These are phyloP conservation scores for Bolinopsis microptera DNA, from an alignment of 37 sponge, comb jelly and placozoan species.

Conservation along the genomic window DNA sequence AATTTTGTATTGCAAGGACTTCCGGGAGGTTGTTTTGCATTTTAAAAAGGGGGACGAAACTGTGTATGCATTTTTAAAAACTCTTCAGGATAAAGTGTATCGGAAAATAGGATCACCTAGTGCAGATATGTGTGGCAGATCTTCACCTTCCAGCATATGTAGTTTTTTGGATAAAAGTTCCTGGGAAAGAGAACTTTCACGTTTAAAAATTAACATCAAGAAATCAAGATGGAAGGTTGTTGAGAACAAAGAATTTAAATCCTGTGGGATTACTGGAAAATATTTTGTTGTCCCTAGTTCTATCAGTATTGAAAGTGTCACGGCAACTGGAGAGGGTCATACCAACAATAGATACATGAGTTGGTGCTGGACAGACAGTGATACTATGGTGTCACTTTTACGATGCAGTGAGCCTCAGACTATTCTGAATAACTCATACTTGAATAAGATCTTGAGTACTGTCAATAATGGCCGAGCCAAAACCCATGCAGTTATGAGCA, in stretches of 20 bases:
- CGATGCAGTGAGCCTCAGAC: slow-evolving; percentile 61
- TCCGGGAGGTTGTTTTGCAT: neutral
- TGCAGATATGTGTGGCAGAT: neutral
- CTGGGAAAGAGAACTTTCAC: neutral
- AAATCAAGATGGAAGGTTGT: slow-evolving; percentile 15
- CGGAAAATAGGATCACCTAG: neutral
- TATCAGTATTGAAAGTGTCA: neutral
- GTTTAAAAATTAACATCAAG: neutral
- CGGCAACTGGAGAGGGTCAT: neutral
- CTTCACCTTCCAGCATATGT: neutral
- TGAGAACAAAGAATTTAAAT: neutral
- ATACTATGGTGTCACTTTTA: slow-evolving; percentile 36
- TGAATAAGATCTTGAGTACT: neutral
- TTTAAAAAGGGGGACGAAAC: neutral
- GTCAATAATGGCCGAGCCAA: neutral
- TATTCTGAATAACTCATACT: slow-evolving; percentile 11
- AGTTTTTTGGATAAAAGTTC: slow-evolving; percentile 42
- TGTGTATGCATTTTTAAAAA: neutral
- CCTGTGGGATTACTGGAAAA: neutral
- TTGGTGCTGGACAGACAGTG: slow-evolving; percentile 63
- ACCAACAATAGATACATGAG: slow-evolving; percentile 3
- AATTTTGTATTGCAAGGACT: slow-evolving; percentile 13
- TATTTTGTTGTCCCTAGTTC: neutral
- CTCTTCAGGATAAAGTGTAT: neutral
- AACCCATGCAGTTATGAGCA: slow-evolving; percentile 34